Percentiles rank a stretch among this genome's conserved stretches.
Evolutionary conservation across 2,888 invertebrate genomes (phyloP).

Genomic region (Alsophila aescularia): DNA sequence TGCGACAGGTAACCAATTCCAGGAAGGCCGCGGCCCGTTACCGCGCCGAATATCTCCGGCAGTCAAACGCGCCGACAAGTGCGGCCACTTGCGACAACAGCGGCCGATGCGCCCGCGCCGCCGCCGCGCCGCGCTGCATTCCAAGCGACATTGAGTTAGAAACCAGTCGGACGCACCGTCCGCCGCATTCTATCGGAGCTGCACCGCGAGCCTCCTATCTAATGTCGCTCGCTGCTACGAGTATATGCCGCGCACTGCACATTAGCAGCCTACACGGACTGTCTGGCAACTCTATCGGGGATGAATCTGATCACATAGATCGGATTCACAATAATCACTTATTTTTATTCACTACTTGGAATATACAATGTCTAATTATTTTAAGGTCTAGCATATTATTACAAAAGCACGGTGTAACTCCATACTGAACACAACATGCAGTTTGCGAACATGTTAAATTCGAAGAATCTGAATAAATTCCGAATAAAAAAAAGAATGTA

Average conservation of each 20-base stretch:
- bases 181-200: constrained; percentile 22
- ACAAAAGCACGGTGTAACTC: too few species aligned
- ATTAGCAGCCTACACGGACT: neutral
- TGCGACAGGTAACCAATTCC: constrained; percentile 84
- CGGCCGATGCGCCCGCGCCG: constrained; percentile 67
- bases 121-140: constrained; percentile 65
- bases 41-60: constrained; percentile 83
- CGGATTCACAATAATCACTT: too few species aligned
- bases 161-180: constrained; percentile 65
- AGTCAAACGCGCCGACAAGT: constrained; percentile 84
- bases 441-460: too few species aligned
- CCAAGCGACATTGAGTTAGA: constrained; percentile 81
- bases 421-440: too few species aligned
- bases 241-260: constrained; percentile 30
- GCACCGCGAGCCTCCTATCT: constrained; percentile 40
- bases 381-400: too few species aligned
- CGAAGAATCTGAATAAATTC: too few species aligned
- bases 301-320: too few species aligned
- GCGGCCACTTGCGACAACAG: constrained; percentile 83
- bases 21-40: constrained; percentile 84
- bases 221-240: constrained; percentile 40
- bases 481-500: too few species aligned
- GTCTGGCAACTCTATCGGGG: too few species aligned
- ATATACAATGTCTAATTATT: too few species aligned
- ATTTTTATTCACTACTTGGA: too few species aligned